These are phyloP conservation scores for Campylomormyrus tamandua DNA, from an alignment of 2,113 vertebrate species.

Conservation along the genomic window DNA sequence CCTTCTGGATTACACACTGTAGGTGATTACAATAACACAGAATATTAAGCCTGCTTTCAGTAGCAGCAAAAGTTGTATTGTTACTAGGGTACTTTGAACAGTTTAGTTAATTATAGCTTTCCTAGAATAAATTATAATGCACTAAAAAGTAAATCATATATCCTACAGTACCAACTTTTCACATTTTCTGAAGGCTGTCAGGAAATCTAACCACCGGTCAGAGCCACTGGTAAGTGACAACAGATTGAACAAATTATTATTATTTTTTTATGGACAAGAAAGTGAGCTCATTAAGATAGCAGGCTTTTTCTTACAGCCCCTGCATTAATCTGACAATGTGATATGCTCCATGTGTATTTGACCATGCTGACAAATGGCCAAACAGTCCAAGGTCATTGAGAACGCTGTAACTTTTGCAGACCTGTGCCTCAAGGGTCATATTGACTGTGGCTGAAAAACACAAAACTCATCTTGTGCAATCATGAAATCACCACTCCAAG, in stretches of 20 bases:
- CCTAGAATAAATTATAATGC: background rate
- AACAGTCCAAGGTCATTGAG: background rate
- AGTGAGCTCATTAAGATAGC: background rate
- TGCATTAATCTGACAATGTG: background rate
- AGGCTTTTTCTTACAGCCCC: background rate
- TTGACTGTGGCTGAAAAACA: background rate
- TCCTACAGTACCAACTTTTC: background rate
- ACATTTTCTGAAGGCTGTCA: background rate
- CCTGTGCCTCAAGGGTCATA: background rate
- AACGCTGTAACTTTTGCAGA: background rate
- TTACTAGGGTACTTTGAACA: background rate
- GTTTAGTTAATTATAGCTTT: background rate
- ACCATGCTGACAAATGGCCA: background rate
- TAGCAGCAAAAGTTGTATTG: background rate
- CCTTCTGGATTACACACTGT: background rate
- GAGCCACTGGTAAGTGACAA: background rate
- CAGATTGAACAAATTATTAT: background rate
- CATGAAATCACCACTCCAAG: background rate
- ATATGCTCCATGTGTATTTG: background rate
- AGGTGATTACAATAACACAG: background rate
- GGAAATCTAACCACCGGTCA: background rate
- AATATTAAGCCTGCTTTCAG: background rate
- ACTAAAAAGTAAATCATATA: background rate
- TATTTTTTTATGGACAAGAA: background rate
- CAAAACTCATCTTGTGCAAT: background rate